Conservation (phyloP, 2,888 invertebrate genomes). For the Apotomis capreana region DNA sequence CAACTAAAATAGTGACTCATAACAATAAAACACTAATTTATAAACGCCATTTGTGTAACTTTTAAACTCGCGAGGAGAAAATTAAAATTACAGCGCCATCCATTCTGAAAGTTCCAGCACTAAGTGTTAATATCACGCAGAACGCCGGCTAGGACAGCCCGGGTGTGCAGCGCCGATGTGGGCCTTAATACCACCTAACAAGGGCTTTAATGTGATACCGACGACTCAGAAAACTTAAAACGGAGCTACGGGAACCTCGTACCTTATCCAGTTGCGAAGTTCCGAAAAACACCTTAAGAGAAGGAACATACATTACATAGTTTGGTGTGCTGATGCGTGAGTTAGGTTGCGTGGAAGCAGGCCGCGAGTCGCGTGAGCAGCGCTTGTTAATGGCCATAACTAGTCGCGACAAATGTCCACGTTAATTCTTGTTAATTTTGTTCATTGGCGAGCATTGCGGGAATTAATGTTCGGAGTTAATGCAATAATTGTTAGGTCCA, state of each 20-base stretch:
- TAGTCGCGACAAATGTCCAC: slow-evolving; percentile 32
- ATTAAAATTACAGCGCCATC: slow-evolving; percentile 40
- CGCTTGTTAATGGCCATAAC: slow-evolving; percentile 35
- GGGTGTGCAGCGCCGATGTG: slow-evolving; percentile 2
- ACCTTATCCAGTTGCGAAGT: neutral
- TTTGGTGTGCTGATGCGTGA: neutral
- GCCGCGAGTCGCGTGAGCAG: slow-evolving; percentile 24
- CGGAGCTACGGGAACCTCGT: neutral
- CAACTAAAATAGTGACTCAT: slow-evolving; percentile 28
- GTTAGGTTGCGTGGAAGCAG: neutral
- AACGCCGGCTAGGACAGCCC: slow-evolving; percentile 1
- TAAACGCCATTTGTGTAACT: slow-evolving; percentile 36
- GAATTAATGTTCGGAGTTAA: slow-evolving; percentile 27
- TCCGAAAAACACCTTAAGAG: neutral
- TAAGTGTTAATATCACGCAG: slow-evolving; percentile 39
- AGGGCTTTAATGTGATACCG: slow-evolving; percentile 9
- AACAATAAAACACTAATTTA: slow-evolving; percentile 37
- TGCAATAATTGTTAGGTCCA: slow-evolving; percentile 18
- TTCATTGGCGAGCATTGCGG: slow-evolving; percentile 22
- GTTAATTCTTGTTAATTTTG: slow-evolving; percentile 40
- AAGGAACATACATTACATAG: too few species aligned
- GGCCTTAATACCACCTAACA: slow-evolving; percentile 2
- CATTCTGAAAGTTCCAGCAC: slow-evolving; percentile 28
- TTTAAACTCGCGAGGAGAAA: slow-evolving; percentile 32
- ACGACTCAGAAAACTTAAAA: neutral